phyloP scores from a whole-genome alignment of 92 coral and sea anemone species.

The Micromussa lordhowensis region DNA sequence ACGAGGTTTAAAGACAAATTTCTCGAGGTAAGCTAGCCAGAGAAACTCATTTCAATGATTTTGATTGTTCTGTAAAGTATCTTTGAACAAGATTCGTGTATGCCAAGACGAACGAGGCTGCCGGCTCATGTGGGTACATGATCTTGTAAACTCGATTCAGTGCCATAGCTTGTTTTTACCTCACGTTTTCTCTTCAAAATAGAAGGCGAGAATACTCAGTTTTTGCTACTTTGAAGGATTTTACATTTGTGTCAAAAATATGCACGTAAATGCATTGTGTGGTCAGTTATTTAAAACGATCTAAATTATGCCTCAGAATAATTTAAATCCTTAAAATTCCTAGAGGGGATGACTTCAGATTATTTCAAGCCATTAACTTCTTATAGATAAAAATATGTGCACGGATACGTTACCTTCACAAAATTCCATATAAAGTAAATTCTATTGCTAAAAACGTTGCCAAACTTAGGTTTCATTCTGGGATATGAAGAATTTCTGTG shows the following conservation, averaged over 20 bases:
- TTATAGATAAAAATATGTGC: slow-evolving; percentile 29
- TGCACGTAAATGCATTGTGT: background rate
- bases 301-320: background rate
- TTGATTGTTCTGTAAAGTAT: slow-evolving; percentile 27
- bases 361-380: slow-evolving; percentile 36
- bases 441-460: background rate
- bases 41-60: background rate
- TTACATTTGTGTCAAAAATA: background rate
- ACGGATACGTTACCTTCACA: slow-evolving; percentile 2
- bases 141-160: background rate
- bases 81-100: background rate
- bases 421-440: slow-evolving; percentile 29
- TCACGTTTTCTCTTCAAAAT: background rate
- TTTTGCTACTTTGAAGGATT: background rate
- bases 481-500: background rate
- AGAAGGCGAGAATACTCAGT: background rate
- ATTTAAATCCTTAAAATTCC: slow-evolving; percentile 39
- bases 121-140: background rate
- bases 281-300: background rate
- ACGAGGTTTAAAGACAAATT: background rate
- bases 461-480: background rate
- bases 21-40: slow-evolving; percentile 32
- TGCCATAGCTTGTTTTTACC: background rate
- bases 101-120: slow-evolving; percentile 11
- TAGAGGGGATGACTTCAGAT: slow-evolving; percentile 38